Base-by-base conservation (phyloP, 2,113 vertebrate genomes). In the Hyla sarda region DNA sequence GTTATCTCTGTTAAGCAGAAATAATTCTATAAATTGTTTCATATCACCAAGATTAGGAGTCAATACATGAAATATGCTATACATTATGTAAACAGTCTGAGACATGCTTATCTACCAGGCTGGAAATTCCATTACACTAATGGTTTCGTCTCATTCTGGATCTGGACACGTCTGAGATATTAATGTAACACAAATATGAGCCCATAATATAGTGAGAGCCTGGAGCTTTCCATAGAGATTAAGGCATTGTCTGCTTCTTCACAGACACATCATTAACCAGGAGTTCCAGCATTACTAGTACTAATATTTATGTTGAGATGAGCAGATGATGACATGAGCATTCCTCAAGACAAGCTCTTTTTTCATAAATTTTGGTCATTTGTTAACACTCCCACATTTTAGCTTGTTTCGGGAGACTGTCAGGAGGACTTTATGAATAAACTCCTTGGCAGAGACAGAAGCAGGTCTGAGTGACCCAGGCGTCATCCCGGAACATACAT, bases 241-340 rank as follows among this genome's bases (percentile, higher is more conserved):
- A 56, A 60, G 77, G 32, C 77, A 79, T 58, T 28, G 78, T 65
- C 78, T 65, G 12, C 56, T 47, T 41, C 56, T 48, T 71, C 80
- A 67, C 17, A n/a, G 25, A 82, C 62, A 82, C 80, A 69, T 82
- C 62, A 69, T 82, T 52, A 82, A 34, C 25, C 14, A 23, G 30
- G 45, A 69, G 62, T 32, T 62, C 14, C 58, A 30, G 80, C 60
- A 52, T 50, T 82, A 47, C 80, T 41, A 82, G 45, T 7, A 52
- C 65, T 82, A 82, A 82, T 82, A 82, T 69, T 82, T 82, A 82
- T 50, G 19, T 47, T 65, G 56, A 62, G 78, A 81, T 81, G 78
- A 62, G 56, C 78, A 28, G 21, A 45, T 37, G 78, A 58, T 65
- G 56, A 81, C 56, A 47, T 65, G 41, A 25, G 11, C 16, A 25